Evolutionary conservation across 1,140 invertebrate species (phyloP), one percentile per base, ranked within the genome.

Genomic region (Lordiphosa clarofinis): DNA sequence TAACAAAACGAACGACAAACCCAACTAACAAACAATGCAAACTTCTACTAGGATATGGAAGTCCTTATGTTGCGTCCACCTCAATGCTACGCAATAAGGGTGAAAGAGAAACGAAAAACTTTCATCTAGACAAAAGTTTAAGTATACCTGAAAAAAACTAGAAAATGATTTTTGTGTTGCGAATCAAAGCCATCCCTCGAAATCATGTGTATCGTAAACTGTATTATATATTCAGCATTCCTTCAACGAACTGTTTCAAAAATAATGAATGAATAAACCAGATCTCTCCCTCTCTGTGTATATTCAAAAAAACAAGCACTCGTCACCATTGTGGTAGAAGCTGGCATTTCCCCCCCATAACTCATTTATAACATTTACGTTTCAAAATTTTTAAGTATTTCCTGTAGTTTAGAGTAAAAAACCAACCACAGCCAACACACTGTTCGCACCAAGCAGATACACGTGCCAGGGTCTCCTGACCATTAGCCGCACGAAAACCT

Each of bases 21-120:
- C n/a, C 39, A 52, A 52, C 46, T 58, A 56, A 48, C 37, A 46
- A 49, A 63, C 67, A 68, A 72, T 56, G 69, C 69, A 42, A 57
- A 82, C 76, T 69, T 65, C 59, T 55, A 64, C 73, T 86, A 88
- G 87, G 87, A 88, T 88, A 78, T 66, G 87, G 87, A 86, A 88
- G 87, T 73, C 87, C 87, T 59, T 87, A 87, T 72, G 60, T 88
- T 68, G 52, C 78, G 57, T 50, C 87, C 46, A 84, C 74, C 61
- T 88, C 87, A 61, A 43, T 88, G 54, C 82, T 88, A 72, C 87
- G 87, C 72, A 56, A 87, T 79, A 88, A 88, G 75, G 72, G 86
- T 70, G 87, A 88, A 76, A 88, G 74, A 88, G 87, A 88, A 81
- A 70, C 74, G 56, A 88, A 86, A 88, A 88, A 88, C 73, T 88